Evolutionary conservation across 2,797 vertebrate genomes (phyloP).

Genomic region (Thalassophryne amazonica): DNA sequence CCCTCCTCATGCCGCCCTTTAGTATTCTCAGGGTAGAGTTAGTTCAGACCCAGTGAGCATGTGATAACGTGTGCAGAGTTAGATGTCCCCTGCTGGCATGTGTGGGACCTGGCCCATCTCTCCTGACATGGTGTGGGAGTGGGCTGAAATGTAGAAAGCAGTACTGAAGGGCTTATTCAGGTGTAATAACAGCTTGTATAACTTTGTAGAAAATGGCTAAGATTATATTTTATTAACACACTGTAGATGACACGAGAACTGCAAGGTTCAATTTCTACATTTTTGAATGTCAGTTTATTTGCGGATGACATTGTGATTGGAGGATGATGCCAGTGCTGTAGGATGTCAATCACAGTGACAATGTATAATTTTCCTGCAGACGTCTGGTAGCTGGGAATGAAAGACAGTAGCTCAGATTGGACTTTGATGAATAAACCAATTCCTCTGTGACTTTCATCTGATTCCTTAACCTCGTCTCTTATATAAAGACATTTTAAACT

Average conservation of each 20-base stretch:
- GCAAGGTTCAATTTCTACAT: slow-evolving; percentile 49
- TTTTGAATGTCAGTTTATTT: slow-evolving; percentile 60
- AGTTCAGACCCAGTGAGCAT: slow-evolving; percentile 57
- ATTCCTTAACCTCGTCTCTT: slow-evolving; percentile 17
- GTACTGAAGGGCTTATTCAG: slow-evolving; percentile 63
- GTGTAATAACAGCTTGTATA: slow-evolving; percentile 38
- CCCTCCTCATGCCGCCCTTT: slow-evolving; percentile 33
- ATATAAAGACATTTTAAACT: too few relatives aligned
- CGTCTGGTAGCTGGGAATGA: slow-evolving; percentile 18
- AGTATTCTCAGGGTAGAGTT: slow-evolving; percentile 74
- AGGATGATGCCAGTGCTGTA: slow-evolving; percentile 3
- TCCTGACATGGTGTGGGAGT: not conserved
- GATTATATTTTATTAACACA: slow-evolving; percentile 72
- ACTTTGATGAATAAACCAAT: slow-evolving; percentile 72
- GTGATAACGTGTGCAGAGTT: slow-evolving; percentile 35
- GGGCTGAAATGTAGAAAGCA: slow-evolving; percentile 8
- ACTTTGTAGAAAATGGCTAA: slow-evolving; percentile 60
- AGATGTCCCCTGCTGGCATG: slow-evolving; percentile 61
- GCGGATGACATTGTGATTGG: slow-evolving; percentile 17
- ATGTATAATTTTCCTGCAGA: slow-evolving; percentile 40
- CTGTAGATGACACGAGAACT: slow-evolving; percentile 30
- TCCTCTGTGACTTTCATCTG: slow-evolving; percentile 67
- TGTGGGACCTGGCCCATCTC: slow-evolving; percentile 16
- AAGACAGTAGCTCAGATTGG: slow-evolving; percentile 41
- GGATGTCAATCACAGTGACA: slow-evolving; percentile 16